Conservation (phyloP, 2,888 invertebrate species). For the Papilio gigon region DNA sequence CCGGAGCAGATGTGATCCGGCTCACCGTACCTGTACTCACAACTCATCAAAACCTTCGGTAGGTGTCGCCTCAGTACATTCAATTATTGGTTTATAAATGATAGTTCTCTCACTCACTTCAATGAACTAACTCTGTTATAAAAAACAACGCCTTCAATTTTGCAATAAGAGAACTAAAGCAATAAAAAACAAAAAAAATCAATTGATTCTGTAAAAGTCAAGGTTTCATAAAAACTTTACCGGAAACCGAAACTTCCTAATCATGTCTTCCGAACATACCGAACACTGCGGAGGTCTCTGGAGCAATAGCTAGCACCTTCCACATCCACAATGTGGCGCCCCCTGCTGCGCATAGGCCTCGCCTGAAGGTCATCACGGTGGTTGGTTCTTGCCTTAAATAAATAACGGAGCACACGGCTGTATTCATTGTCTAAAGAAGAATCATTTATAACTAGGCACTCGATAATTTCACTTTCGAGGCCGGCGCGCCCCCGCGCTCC, state of each 20-base stretch:
- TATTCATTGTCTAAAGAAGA: not conserved
- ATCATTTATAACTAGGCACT: not conserved
- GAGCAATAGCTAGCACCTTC: too few species aligned
- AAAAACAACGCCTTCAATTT: not conserved
- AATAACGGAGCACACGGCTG: too few species aligned
- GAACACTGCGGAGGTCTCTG: not conserved
- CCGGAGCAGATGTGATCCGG: not conserved
- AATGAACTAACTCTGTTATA: too few species aligned
- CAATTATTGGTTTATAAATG: not conserved
- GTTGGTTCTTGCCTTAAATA: too few species aligned
- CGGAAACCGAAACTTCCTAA: not conserved
- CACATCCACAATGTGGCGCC: too few species aligned
- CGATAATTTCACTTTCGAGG: not conserved
- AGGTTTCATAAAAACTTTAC: slow-evolving; percentile 1
- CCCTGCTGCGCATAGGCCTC: too few species aligned
- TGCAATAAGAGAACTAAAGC: not conserved
- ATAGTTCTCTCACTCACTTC: too few species aligned
- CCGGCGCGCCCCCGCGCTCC: not conserved
- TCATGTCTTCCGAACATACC: not conserved
- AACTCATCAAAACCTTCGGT: not conserved
- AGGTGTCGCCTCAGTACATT: not conserved
- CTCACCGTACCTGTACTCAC: not conserved
- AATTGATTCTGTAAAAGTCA: not conserved
- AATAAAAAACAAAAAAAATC: not conserved
- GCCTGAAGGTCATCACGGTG: too few species aligned